These are phyloP conservation scores for Theretra japonica DNA, from an alignment of 2,888 invertebrate genomes.

Conservation along the genomic window DNA sequence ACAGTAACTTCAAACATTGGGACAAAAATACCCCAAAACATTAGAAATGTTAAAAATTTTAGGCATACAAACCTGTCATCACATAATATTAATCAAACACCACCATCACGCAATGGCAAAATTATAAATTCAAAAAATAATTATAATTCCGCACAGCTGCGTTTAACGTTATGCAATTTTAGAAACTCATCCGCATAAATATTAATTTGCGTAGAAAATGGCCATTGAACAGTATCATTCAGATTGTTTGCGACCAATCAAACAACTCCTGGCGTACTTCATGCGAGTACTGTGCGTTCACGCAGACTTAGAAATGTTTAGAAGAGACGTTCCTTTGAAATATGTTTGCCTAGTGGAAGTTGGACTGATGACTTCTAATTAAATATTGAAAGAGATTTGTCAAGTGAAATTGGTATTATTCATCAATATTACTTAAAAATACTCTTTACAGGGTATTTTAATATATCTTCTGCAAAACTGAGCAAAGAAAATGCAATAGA, in stretches of 20 bases:
- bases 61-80: background rate
- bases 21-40: no score
- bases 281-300: slow-evolving; percentile 35
- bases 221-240: slow-evolving; percentile 53
- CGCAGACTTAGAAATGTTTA: slow-evolving; percentile 32
- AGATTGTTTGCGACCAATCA: slow-evolving; percentile 51
- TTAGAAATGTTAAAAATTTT: background rate
- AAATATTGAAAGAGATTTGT: background rate
- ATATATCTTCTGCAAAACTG: no score
- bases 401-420: no score
- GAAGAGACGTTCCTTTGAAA: slow-evolving; percentile 33
- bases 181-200: slow-evolving; percentile 59
- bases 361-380: background rate
- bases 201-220: slow-evolving; percentile 61
- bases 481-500: no score
- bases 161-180: slow-evolving; percentile 55
- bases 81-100: slow-evolving; percentile 34
- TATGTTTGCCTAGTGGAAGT: background rate
- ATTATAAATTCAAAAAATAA: slow-evolving; percentile 36
- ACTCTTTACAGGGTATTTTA: no score
- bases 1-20: no score
- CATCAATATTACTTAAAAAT: no score
- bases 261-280: slow-evolving; percentile 42
- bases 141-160: slow-evolving; percentile 36
- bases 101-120: slow-evolving; percentile 35